Base-by-base conservation (phyloP, 2,888 invertebrate species). In the Vesta saturnalis region DNA sequence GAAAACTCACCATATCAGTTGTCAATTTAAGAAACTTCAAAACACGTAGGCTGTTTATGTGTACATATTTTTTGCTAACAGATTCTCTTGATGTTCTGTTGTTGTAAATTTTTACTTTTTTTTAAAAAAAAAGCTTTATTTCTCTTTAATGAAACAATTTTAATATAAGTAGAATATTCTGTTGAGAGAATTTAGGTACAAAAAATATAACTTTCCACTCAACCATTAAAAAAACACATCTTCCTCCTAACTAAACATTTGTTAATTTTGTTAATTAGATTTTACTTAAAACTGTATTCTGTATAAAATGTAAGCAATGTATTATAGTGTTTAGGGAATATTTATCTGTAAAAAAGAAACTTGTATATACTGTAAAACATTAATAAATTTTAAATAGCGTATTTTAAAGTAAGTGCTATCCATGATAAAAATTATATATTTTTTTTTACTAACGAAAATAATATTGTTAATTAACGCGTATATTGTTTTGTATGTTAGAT, bases 1-100 rank as follows among this genome's bases (percentile, higher is more conserved):
- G 79, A 74, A 72, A 80, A 80, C 81, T 79, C 80, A 81, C 82
- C 82, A 82, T 82, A 81, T 82, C 81, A 76, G 77, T 82, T 81
- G 82, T 83, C 82, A 82, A 83, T 83, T 83, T 82, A 74, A 64
- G 66, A 79, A 78, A 77, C 77, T 78, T 79, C 79, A 78, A 46
- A 71, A 75, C 72, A 79, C 80, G 77, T 82, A 81, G 82, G 81
- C 83, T 83, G 83, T 83, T 82, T 81, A 81, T 39, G 39, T 23
- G 23, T 39, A n/a, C n/a, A 39, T 8, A 39, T 39, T 77, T 79
- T 81, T 80, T 74, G 59, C 35, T 52, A 54, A 46, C n/a, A 43
- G 54, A 59, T 68, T 68, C 64, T 54, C 55, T 49, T 63, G n/a
- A n/a, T n/a, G n/a, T n/a, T n/a, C n/a, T n/a, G n/a, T n/a, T n/a